phyloP scores from a whole-genome alignment of 23 tunicate species.

The Trididemnum nubilum region DNA sequence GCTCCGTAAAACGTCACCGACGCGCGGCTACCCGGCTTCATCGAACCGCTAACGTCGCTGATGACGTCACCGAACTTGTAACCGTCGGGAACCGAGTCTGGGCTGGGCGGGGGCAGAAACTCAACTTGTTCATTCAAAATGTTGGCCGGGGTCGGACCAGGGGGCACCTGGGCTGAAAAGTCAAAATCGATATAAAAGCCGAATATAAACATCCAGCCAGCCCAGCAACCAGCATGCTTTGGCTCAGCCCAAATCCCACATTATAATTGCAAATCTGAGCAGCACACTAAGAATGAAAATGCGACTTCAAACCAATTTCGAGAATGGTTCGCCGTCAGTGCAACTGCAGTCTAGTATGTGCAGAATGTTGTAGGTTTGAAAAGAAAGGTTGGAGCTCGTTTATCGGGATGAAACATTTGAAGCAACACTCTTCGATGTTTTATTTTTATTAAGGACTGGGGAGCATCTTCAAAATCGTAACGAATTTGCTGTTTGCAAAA shows the following conservation, averaged over 20 bases:
- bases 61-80: slow-evolving; percentile 79
- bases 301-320: no score
- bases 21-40: slow-evolving; percentile 46
- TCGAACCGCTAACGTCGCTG: slow-evolving; percentile 55
- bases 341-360: no score
- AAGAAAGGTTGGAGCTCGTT: no score
- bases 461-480: not conserved
- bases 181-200: not conserved
- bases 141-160: slow-evolving; percentile 83
- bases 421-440: not conserved
- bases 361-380: no score
- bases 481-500: not conserved
- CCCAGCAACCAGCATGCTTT: not conserved
- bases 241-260: no score
- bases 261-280: no score
- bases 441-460: not conserved
- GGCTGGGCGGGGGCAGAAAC: slow-evolving; percentile 74
- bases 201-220: slow-evolving; percentile 15
- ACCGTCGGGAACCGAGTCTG: slow-evolving; percentile 73
- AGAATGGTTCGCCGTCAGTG: no score
- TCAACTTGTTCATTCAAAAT: slow-evolving; percentile 72
- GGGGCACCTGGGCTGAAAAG: slow-evolving; percentile 43
- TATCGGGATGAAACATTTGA: no score
- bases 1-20: slow-evolving; percentile 89
- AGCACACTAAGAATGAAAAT: no score